Evolutionary conservation across 2,888 invertebrate species (phyloP), one percentile per base, ranked within the genome.

Genomic region (Chrysina gloriosa): DNA sequence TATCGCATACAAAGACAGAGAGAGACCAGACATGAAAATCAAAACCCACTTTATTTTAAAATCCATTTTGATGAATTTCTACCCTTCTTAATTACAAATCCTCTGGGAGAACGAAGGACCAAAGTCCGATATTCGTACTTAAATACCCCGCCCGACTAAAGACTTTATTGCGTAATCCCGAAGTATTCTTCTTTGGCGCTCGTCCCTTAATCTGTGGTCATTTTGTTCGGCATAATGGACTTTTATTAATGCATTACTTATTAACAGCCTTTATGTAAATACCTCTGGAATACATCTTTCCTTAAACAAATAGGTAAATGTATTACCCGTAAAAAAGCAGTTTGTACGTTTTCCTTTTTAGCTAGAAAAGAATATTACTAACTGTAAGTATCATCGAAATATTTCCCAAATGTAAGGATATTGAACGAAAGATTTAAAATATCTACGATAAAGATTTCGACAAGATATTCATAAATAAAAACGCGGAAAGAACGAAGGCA

Each of bases 41-140:
- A 73, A 77, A 79, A 77, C 77, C 76, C 75, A 76, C 79, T 80
- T 77, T 77, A 79, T 79, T 79, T 77, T 75, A 79, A 80, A 81
- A 81, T 81, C 81, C 80, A 75, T 78, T 77, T 77, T 81, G 80
- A 79, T 81, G 81, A 80, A 80, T 81, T 80, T 81, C 79, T 77
- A 80, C 80, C 81, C 81, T 79, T 80, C 81, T 80, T 81, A 81
- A 82, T 81, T 81, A 81, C 80, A 76, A 72, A 70, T 61, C 58
- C 58, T 16, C 6, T 29, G 42, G 58, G 58, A 42, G 58, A 42
- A 27, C 27, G 58, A 23, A 42, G n/a, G 36, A 56, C 56, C 56
- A 56, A 42, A 61, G 58, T 42, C 42, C 58, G 66, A 66, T 66
- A 66, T 56, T 61, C 65, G 54, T 63, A 68, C 67, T 68, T 68